Evolutionary conservation across 2,797 vertebrate species (phyloP), one percentile per base, ranked within the genome.

Genomic region (Melanotaenia maccullochi): DNA sequence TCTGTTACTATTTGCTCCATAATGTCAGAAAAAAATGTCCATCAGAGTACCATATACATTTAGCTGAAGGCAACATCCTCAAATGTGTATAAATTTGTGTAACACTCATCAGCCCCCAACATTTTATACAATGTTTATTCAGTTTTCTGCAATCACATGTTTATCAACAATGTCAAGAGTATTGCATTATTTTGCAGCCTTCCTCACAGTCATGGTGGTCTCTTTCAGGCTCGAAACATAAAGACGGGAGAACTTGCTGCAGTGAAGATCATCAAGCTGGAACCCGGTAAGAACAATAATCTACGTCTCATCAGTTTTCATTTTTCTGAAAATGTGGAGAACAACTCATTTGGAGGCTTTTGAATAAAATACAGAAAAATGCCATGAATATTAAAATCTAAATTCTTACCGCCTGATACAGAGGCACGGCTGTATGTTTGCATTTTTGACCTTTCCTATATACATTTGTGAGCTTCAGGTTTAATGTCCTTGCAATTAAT

Each of bases 261-360:
- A 78, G 97, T 99, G 79, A 99, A 99, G 95, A 98, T 99, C 85
- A 99, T 99, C 85, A 99, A 99, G 88, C 90, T 99, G 92, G 98
- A 99, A 85, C 97, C 96, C 90, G 98, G 98, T 99, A 94, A 95
- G 96, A 93, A 36, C 30, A 3, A 32, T 51, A 1, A 8, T 58
- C 12, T 69, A 60, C 56, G 16, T 32, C 47, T 71, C 35, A 40
- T 47, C 5, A 12, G 14, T 51, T 61, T 28, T n/a, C 9, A 16
- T 18, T 38, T 13, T 51, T 40, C 25, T 35, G 32, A 24, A 64
- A 28, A 16, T 70, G 59, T 77, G 76, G 58, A 82, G 66, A 78
- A 59, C 8, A 33, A 36, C 33, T 33, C 47, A 30, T 60, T 70
- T 66, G 70, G 55, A 72, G 33, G n/a, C 11, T 47, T 75, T 70